Conservation (phyloP, 2,797 vertebrate genomes). For the Darevskia nairensis region DNA sequence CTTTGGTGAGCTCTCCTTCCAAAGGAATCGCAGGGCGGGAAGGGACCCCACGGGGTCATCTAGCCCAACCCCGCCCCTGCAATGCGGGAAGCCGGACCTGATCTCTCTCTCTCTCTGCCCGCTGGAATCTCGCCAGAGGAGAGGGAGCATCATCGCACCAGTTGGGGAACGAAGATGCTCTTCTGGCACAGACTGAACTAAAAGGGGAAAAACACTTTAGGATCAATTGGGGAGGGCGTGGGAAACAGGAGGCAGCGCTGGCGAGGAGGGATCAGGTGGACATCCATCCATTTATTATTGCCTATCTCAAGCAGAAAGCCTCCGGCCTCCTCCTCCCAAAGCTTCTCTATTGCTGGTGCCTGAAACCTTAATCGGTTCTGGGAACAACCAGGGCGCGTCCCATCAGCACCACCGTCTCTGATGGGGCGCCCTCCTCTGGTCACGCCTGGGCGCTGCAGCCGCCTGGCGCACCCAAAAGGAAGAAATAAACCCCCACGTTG, state of each 20-base stretch:
- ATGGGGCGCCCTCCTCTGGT: neutral
- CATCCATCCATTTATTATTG: no score
- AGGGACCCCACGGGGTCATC: no score
- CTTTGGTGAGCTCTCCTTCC: no score
- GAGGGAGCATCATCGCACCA: neutral
- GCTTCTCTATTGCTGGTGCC: neutral
- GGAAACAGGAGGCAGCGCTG: no score
- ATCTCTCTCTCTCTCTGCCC: no score
- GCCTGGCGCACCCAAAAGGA: neutral
- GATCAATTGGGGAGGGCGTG: neutral
- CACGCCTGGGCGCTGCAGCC: fast-evolving
- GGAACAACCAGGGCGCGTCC: neutral
- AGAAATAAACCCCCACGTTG: neutral
- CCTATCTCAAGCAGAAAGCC: neutral
- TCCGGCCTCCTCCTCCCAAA: neutral
- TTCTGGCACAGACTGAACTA: neutral
- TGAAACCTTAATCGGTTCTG: neutral
- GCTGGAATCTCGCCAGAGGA: neutral
- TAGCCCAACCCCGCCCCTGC: no score
- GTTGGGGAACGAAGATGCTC: no score
- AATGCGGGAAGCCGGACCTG: no score
- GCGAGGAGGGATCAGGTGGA: neutral
- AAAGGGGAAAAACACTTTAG: neutral
- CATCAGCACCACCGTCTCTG: no score
- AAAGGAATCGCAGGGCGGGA: no score